Conservation (phyloP, 2,113 vertebrate genomes). For the Alouatta palliata region DNA sequence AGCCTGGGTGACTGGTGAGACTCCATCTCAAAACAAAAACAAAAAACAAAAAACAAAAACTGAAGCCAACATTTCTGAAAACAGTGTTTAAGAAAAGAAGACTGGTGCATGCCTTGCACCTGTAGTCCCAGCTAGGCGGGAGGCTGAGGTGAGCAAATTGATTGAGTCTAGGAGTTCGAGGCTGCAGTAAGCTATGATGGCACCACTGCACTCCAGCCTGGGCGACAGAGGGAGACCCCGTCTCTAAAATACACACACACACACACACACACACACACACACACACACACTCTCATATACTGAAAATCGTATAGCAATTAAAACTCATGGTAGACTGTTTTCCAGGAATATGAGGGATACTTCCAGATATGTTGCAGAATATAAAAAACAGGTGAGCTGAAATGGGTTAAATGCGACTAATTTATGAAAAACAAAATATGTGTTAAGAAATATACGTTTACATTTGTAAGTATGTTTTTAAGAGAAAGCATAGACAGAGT, state of each 20-base stretch:
- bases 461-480: neutral
- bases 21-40: too few species aligned
- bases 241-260: too few species aligned
- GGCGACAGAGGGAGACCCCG: too few species aligned
- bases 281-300: neutral
- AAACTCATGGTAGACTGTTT: neutral
- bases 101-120: too few species aligned
- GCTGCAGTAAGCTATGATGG: too few species aligned
- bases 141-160: too few species aligned
- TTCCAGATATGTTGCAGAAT: neutral
- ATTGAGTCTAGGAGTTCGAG: too few species aligned
- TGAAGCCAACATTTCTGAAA: neutral
- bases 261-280: neutral
- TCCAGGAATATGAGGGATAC: neutral
- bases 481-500: neutral
- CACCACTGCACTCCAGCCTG: too few species aligned
- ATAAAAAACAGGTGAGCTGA: neutral
- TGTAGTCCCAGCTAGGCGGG: too few species aligned
- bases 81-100: neutral
- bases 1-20: too few species aligned
- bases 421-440: neutral
- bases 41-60: too few species aligned
- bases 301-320: slow-evolving; percentile 6
- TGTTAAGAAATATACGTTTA: neutral
- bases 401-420: neutral